Conservation (phyloP, 2,113 vertebrate genomes). For the Oncorhynchus nerka region DNA sequence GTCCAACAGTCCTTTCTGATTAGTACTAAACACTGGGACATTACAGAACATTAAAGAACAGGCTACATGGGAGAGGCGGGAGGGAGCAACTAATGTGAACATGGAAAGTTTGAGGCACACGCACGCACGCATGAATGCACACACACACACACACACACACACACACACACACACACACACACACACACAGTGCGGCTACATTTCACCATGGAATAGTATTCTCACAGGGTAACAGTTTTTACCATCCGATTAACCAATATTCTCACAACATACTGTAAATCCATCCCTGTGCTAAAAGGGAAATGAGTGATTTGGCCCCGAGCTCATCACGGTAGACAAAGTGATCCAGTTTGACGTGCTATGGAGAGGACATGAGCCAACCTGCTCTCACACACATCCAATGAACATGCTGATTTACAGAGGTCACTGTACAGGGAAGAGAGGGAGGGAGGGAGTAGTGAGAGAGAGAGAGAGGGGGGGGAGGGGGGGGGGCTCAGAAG, state of each 20-base stretch:
- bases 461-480: not conserved
- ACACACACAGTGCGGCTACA: conserved; percentile 16
- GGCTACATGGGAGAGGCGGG: not conserved
- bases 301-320: conserved; percentile 21
- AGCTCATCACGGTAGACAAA: conserved; percentile 35
- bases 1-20: conserved; percentile 38
- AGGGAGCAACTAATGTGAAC: conserved; percentile 21
- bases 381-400: conserved; percentile 40
- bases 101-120: conserved; percentile 28
- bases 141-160: not conserved
- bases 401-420: conserved; percentile 25
- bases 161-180: conserved; percentile 10
- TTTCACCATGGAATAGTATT: conserved; percentile 8
- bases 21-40: conserved; percentile 1
- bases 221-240: not conserved
- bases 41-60: conserved; percentile 10
- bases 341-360: conserved; percentile 26
- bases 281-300: conserved; percentile 3
- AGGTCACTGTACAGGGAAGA: conserved; percentile 18
- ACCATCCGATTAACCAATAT: conserved; percentile 18
- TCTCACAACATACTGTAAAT: conserved; percentile 1
- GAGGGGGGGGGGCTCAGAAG: conserved; percentile 54
- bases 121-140: not conserved
- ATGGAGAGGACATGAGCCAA: conserved; percentile 49
- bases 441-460: not conserved